Conservation (phyloP, 1,140 invertebrate genomes). For the Antheraea mylitta region DNA sequence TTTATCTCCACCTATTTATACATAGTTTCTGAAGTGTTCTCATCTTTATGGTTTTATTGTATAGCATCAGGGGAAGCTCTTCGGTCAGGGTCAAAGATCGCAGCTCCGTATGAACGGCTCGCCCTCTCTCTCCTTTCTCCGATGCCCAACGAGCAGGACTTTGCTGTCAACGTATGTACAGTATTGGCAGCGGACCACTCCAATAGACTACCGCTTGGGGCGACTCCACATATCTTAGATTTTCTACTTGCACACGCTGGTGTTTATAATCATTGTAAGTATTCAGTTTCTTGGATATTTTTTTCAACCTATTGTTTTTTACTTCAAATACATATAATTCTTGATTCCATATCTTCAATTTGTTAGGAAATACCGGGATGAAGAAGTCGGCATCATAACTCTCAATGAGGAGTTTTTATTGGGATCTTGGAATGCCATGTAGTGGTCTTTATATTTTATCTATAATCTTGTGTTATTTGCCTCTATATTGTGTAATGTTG, state of each 20-base stretch:
- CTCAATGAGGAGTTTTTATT: too few species aligned
- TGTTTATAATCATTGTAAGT: conserved; percentile 92
- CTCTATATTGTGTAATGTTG: too few species aligned
- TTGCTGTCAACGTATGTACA: conserved; percentile 98
- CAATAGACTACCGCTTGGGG: conserved; percentile 90
- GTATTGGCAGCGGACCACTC: conserved; percentile 96
- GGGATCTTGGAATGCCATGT: too few species aligned
- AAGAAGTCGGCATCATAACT: too few species aligned
- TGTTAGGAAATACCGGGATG: too few species aligned
- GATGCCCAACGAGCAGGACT: conserved; percentile 98
- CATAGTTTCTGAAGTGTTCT: too few species aligned
- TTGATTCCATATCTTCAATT: too few species aligned
- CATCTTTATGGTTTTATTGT: background rate
- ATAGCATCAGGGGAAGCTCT: conserved; percentile 92
- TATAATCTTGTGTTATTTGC: too few species aligned
- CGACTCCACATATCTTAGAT: conserved; percentile 91
- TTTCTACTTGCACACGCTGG: conserved; percentile 96
- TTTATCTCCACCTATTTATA: too few species aligned
- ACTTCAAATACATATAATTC: too few species aligned
- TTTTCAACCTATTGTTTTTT: too few species aligned
- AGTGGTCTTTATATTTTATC: too few species aligned
- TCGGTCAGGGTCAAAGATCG: conserved; percentile 81
- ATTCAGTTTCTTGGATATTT: background rate
- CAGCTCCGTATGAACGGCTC: conserved; percentile 90
- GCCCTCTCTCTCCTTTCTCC: conserved; percentile 94